Evolutionary conservation across 2,888 invertebrate genomes (phyloP), one percentile per base, ranked within the genome.

Genomic region (Harpalus rufipes): DNA sequence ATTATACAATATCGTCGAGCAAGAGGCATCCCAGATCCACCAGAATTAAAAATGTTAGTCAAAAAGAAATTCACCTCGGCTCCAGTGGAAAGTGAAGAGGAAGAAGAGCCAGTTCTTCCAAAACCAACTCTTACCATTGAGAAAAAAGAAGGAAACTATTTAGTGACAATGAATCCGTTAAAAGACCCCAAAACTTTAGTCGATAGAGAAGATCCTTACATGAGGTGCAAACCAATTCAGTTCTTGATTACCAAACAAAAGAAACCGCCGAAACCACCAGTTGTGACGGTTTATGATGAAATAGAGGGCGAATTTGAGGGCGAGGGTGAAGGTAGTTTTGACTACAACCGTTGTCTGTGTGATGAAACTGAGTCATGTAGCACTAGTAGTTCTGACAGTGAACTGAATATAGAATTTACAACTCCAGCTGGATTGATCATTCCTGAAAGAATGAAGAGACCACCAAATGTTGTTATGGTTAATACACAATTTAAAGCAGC

Each of bases 341-440:
- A 14, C 18, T 58, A 39, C 39, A 85, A 86, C 63, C 85, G 87
- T 7, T 88, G 89, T 79, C 81, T 86, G 32, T 89, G 89, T 78
- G 87, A 86, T 76, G 87, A 87, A 51, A 91, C 92, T 1, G 87
- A 87, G 90, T 93, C 85, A 91, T 92, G 88, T 89, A 89, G 91
- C 32, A 90, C 92, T 87, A 91, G 92, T 1, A 92, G 93, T 0
- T 93, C 93, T 81, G 94, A 94, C 86, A 93, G 93, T 0, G 95
- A 95, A 84, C 92, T 94, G 90, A 95, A 95, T 87, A 94, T 95
- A 59, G 95, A 95, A 85, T 95, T 95, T 81, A 95, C 95, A 0
- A 95, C 95, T 0, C 95, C 95, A 0, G 95, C 94, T 61, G 95
- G 94, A 0, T 92, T 95, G 58, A 94, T 95, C 79, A 94, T 93